Evolutionary conservation across 2,888 invertebrate species (phyloP), one percentile per base, ranked within the genome.

Genomic region (Spodoptera exigua): DNA sequence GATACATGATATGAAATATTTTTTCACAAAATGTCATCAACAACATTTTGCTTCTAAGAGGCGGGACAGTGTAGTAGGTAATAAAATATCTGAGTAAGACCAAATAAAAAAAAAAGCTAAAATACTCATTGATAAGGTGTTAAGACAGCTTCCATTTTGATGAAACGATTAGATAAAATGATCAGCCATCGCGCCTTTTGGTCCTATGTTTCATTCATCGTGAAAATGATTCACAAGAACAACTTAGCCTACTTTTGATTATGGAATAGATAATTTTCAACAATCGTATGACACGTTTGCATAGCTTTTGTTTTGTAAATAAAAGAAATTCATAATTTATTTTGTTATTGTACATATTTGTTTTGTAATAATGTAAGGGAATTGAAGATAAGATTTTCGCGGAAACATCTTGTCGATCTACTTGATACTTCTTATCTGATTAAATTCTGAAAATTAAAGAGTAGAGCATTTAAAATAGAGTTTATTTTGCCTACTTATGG

Each of bases 121-220:
- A 43, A 39, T 27, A 34, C 16, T 47, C 12, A 32, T 32, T 57
- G 64, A 71, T 48, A 61, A 68, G 63, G 44, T 1, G 10, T 17
- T 16, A 43, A 61, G 68, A 47, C 40, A 45, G 69, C 65, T 75
- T 66, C 66, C 72, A 66, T 75, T 70, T 60, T 32, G 60, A 58
- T 63, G 46, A 47, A 53, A 60, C 47, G 66, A 66, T 74, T 52
- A 77, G 69, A 69, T 77, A 61, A 47, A 61, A 52, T 35, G 36
- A 52, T 18, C 47, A 43, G 59, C 65, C 65, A 74, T 62, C 43
- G 43, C 32, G 17, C 11, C 34, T 13, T 37, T 39, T 7, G 40
- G 34, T 47, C 41, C 34, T 40, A n/a, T 39, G 21, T 56, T 56
- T 69, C 45, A 73, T 68, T 69, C 43, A 68, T 18, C 13, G 35